Percentiles rank a stretch among this genome's conserved stretches.
Conservation (phyloP, 92 coral and sea anemone species). For the Palythoa heliodiscus region DNA sequence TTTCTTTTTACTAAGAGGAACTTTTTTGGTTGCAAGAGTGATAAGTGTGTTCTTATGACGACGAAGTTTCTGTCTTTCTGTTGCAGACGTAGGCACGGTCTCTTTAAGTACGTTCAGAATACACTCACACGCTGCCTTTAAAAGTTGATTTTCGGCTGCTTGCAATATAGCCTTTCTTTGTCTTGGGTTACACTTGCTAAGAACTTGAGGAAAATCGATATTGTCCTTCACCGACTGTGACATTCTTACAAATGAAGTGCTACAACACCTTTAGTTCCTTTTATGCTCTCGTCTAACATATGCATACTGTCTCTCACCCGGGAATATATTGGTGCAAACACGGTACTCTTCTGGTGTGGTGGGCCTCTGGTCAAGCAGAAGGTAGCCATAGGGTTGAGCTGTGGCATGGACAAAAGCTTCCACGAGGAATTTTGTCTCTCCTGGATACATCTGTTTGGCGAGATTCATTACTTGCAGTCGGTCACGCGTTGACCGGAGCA, state of each 20-base stretch:
- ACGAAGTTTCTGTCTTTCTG: constrained; percentile 38
- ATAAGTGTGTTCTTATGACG: constrained; percentile 42
- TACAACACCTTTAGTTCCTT: neutral
- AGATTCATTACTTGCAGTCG: too few relatives aligned
- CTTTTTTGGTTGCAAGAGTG: constrained; percentile 45
- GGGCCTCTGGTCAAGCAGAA: constrained; percentile 58
- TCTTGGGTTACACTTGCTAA: constrained; percentile 32
- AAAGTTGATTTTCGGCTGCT: constrained; percentile 44
- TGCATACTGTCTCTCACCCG: too few relatives aligned
- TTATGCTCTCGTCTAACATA: too few relatives aligned
- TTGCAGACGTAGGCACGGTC: neutral
- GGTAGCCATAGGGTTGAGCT: constrained; percentile 46
- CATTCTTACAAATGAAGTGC: neutral
- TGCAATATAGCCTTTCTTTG: constrained; percentile 43
- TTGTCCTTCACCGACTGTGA: neutral
- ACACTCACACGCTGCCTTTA: constrained; percentile 50
- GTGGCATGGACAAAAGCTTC: constrained; percentile 58
- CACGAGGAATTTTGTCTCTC: constrained; percentile 26
- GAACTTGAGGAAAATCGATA: constrained; percentile 43
- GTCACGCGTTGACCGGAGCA: neutral
- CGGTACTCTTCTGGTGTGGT: constrained; percentile 55
- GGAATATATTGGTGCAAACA: constrained; percentile 10
- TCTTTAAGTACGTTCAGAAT: constrained; percentile 32
- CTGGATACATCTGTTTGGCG: constrained; percentile 26
- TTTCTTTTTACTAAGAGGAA: constrained; percentile 53